These are phyloP conservation scores for Lepidocyrtinus sp. DNA, from an alignment of 2,888 invertebrate genomes.

Conservation along the genomic window DNA sequence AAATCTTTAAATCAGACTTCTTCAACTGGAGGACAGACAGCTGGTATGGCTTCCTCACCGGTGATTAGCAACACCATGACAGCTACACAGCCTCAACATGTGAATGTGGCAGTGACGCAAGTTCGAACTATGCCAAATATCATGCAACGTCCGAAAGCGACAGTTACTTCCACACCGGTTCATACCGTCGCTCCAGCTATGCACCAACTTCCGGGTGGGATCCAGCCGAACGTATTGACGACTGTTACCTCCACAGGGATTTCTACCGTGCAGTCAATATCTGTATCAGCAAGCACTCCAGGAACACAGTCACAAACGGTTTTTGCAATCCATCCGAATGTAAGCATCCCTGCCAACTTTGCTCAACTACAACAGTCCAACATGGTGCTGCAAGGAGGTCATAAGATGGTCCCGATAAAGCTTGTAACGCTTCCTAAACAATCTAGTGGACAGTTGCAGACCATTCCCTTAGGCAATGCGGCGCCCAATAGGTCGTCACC, in stretches of 20 bases:
- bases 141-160: conserved; percentile 56
- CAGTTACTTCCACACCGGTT: neutral
- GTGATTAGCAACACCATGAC: neutral
- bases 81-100: neutral
- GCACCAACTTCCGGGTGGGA: conserved; percentile 32
- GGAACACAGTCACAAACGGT: conserved; percentile 59
- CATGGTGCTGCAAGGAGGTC: conserved; percentile 66
- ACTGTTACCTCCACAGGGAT: conserved; percentile 38
- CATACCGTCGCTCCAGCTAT: neutral
- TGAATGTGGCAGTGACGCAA: conserved; percentile 35
- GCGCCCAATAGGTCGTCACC: conserved; percentile 65
- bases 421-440: conserved; percentile 71
- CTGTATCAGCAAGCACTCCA: conserved; percentile 33
- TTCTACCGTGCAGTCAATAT: conserved; percentile 40
- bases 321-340: conserved; percentile 68
- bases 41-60: neutral
- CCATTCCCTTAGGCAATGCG: conserved; percentile 44
- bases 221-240: conserved; percentile 48
- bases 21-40: neutral
- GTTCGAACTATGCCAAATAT: conserved; percentile 58
- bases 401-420: conserved; percentile 72
- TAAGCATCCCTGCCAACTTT: conserved; percentile 61
- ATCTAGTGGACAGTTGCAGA: conserved; percentile 55
- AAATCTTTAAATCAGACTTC: too few relatives aligned
- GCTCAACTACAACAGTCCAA: conserved; percentile 63